Base-by-base conservation (phyloP, 2,888 invertebrate species). In the Andrena praecox region DNA sequence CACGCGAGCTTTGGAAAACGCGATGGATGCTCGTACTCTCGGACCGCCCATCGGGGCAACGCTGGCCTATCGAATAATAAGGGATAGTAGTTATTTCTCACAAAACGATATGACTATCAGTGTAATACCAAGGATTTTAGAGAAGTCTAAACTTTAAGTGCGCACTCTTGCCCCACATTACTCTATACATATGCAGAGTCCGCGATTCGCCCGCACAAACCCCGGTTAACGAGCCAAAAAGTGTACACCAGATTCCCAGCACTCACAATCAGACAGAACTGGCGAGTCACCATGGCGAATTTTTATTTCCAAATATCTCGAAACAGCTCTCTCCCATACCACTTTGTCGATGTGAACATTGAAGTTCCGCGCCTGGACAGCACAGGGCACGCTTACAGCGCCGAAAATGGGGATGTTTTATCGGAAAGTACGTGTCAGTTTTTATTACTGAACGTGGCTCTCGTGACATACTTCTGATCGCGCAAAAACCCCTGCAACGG, bases 401-500 rank as follows among this genome's bases (percentile, higher is more conserved):
- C 42, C 4, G 12, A 16, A 16, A 5, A 3, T 16, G 42, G 16
- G 42, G 42, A 42, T 12, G 42, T 42, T 42, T 42, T 42, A 42
- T 42, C 42, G 42, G 0, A 42, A 42, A 42, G 42, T 42, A 42
- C 42, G 12, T 35, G 27, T 80, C 81, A 81, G 67, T 54, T 59
- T 56, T 48, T 27, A 24, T 52, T 60, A 10, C 31, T 74, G 35
- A 84, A n/a, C 6, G 10, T 67, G 5, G n/a, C 29, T 56, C 78
- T 80, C 2, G 85, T 82, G 5, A 59, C 48, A 67, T 84, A 89
- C 16, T 16, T 42, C 42, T 8, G 67, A 16, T 82, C 63, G 0
- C 24, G 5, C 6, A 92, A 29, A 71, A 78, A 31, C 6, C 63
- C 62, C 33, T 92, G 92, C 20, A 91, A 63, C 0, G 89, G 89